Conservation (phyloP, 1,140 invertebrate species). For the Drosophila repleta region DNA sequence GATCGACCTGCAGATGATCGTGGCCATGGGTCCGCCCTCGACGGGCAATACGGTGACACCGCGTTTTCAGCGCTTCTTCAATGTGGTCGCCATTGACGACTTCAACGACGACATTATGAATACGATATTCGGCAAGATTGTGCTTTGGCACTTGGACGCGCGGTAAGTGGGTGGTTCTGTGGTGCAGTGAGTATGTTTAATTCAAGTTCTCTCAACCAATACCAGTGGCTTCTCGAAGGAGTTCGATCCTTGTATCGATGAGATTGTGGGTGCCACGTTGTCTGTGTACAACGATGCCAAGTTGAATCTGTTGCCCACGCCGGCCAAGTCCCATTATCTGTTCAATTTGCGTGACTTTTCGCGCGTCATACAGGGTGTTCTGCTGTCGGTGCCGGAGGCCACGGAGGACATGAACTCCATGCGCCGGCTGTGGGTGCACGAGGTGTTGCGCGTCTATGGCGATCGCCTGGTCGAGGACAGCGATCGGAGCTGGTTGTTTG, state of each 20-base stretch:
- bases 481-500: constrained; percentile 93
- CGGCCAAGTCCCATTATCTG: constrained; percentile 95
- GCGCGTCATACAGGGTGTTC: constrained; percentile 95
- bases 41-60: constrained; percentile 93
- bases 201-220: constrained; percentile 19
- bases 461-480: constrained; percentile 94
- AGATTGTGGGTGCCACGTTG: constrained; percentile 94
- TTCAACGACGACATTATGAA: constrained; percentile 93
- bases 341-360: constrained; percentile 98
- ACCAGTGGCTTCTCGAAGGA: constrained; percentile 96
- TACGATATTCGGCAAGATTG: constrained; percentile 95
- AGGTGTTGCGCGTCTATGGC: constrained; percentile 96
- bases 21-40: constrained; percentile 94
- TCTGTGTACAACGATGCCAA: constrained; percentile 94
- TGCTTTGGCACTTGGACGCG: constrained; percentile 97
- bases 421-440: constrained; percentile 97
- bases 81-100: constrained; percentile 94
- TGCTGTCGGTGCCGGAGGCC: constrained; percentile 96
- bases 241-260: constrained; percentile 96
- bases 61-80: constrained; percentile 95
- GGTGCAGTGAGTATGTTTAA: background rate
- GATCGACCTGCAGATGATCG: constrained; percentile 94
- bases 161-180: constrained; percentile 84
- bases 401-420: constrained; percentile 94
- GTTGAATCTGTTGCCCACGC: constrained; percentile 93